These are phyloP conservation scores for Brachionus plicatilis DNA, from an alignment of 1,140 invertebrate species.

Conservation along the genomic window DNA sequence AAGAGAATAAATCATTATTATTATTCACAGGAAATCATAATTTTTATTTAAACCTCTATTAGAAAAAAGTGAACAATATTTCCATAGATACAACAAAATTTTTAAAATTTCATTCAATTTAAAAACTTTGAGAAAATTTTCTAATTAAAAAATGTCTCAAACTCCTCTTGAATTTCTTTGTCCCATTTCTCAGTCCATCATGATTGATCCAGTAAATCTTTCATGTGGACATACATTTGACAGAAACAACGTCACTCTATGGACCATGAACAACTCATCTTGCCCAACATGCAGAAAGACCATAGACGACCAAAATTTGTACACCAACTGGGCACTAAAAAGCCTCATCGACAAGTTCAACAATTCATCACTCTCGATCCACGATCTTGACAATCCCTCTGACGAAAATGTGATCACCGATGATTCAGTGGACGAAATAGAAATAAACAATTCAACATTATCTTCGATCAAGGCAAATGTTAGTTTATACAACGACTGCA, in stretches of 20 bases:
- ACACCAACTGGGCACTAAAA: slow-evolving; percentile 24
- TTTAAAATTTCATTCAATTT: not conserved
- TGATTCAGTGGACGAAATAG: not conserved
- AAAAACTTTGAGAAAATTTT: not conserved
- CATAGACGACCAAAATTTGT: not conserved
- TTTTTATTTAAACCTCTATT: not conserved
- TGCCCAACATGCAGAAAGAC: slow-evolving; percentile 8
- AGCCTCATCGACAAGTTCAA: slow-evolving; percentile 20
- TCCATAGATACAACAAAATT: not conserved
- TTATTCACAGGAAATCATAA: too few species aligned
- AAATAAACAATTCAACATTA: not conserved
- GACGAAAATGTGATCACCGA: not conserved
- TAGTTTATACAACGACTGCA: not conserved
- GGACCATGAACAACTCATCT: not conserved
- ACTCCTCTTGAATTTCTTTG: slow-evolving; percentile 9
- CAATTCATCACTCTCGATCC: not conserved
- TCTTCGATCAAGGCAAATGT: not conserved
- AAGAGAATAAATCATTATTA: too few species aligned
- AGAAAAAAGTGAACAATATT: not conserved
- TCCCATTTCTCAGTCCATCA: not conserved
- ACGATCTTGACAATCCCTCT: not conserved
- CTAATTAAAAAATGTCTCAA: not conserved
- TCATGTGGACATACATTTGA: slow-evolving; percentile 31
- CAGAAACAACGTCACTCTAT: not conserved
- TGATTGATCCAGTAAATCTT: slow-evolving; percentile 13